Conservation (phyloP, 1,140 invertebrate genomes). For the Hycleus cichorii region DNA sequence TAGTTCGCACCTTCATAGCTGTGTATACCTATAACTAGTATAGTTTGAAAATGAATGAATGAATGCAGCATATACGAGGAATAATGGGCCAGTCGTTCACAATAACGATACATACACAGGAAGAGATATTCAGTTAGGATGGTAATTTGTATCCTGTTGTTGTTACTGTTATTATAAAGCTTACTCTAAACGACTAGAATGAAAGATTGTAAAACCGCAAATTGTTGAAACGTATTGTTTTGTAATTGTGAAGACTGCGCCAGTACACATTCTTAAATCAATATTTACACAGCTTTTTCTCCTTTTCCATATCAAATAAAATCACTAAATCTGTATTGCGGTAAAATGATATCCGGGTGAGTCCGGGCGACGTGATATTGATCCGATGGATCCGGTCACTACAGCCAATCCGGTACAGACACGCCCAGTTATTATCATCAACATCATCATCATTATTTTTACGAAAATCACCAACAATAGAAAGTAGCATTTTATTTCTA, state of each 20-base stretch:
- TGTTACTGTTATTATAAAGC: background rate
- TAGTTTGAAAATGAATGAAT: background rate
- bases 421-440: conserved; percentile 23
- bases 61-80: background rate
- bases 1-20: conserved; percentile 12
- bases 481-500: background rate
- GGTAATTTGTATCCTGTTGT: conserved; percentile 12
- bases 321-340: conserved; percentile 16
- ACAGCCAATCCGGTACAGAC: conserved; percentile 29
- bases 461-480: background rate
- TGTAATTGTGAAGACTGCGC: no score
- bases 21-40: no score
- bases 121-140: conserved; percentile 14
- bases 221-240: no score
- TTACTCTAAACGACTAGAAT: no score
- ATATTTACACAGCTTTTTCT: no score
- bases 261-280: no score
- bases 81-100: conserved; percentile 9
- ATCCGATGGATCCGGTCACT: conserved; percentile 32
- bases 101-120: conserved; percentile 6
- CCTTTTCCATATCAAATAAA: background rate
- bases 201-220: no score
- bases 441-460: background rate
- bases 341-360: conserved; percentile 27
- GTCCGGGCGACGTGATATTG: conserved; percentile 28